Percentiles rank a stretch among this genome's conserved stretches.
Conservation (phyloP, 2,888 invertebrate species). For the Himalopsyche tibetana region DNA sequence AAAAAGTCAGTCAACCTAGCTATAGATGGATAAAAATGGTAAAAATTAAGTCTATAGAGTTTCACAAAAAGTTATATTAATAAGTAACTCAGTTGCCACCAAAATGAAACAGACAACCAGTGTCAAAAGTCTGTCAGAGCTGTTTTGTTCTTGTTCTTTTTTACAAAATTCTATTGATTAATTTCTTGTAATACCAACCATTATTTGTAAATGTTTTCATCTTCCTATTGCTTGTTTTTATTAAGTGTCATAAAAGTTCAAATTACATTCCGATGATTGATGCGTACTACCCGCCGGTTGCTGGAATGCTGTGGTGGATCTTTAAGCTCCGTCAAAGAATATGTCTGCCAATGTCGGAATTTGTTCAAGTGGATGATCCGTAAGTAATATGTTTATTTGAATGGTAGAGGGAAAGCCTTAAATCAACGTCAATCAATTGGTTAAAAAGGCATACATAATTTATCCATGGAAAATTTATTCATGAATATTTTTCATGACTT, state of each 20-base stretch:
- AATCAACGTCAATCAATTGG: background rate
- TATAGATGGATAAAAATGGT: too few relatives aligned
- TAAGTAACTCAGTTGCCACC: too few relatives aligned
- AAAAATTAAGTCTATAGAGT: too few relatives aligned
- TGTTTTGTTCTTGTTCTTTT: too few relatives aligned
- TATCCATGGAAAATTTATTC: background rate
- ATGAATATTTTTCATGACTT: background rate
- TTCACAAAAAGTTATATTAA: too few relatives aligned
- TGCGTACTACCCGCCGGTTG: conserved; percentile 84
- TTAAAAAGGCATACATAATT: background rate
- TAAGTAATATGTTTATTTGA: conserved; percentile 69
- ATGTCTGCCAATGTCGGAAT: conserved; percentile 78
- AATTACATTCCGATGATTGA: conserved; percentile 73
- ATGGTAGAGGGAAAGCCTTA: conserved; percentile 29
- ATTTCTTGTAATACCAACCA: too few relatives aligned
- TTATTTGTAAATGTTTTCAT: too few relatives aligned
- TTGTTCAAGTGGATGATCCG: conserved; percentile 81
- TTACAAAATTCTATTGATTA: too few relatives aligned
- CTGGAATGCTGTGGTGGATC: conserved; percentile 85
- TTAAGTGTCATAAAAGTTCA: conserved; percentile 55
- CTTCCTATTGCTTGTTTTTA: background rate
- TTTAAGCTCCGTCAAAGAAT: conserved; percentile 81
- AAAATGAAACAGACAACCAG: too few relatives aligned
- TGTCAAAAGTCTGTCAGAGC: too few relatives aligned
- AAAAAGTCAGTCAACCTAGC: too few relatives aligned